Conservation (phyloP, 30 jellyfish, hydroid and myxozoan genomes). For the Hydractinia echinata region DNA sequence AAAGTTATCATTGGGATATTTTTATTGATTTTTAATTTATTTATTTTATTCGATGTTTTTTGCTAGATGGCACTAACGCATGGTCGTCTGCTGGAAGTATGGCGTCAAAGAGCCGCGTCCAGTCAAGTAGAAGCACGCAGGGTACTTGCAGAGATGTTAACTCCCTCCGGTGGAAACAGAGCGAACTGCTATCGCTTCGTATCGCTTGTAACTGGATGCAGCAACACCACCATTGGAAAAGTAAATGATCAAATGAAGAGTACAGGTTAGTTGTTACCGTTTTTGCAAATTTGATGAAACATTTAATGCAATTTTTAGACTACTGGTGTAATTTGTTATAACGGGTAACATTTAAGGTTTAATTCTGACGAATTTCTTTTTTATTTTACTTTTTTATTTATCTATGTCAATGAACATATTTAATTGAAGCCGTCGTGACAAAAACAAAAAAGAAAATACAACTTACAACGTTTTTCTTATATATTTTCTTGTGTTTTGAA, state of each 20-base stretch:
- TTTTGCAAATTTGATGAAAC: not conserved
- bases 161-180: conserved; percentile 97
- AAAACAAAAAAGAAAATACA: no score
- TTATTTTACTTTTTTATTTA: no score
- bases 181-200: conserved; percentile 76
- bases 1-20: no score
- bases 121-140: conserved; percentile 98
- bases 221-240: conserved; percentile 82
- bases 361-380: no score
- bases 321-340: no score
- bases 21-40: no score
- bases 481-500: no score
- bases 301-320: not conserved
- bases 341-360: no score
- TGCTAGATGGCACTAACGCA: conserved; percentile 81
- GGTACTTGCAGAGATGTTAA: conserved; percentile 89
- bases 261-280: conserved; percentile 53
- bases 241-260: conserved; percentile 91
- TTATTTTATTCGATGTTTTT: no score
- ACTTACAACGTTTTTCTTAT: no score
- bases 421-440: no score
- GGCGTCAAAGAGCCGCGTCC: conserved; percentile 75
- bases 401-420: no score
- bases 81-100: conserved; percentile 52
- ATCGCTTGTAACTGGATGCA: conserved; percentile 86